Base-by-base conservation (phyloP, 1,140 invertebrate species). In the Trichogramma pretiosum region DNA sequence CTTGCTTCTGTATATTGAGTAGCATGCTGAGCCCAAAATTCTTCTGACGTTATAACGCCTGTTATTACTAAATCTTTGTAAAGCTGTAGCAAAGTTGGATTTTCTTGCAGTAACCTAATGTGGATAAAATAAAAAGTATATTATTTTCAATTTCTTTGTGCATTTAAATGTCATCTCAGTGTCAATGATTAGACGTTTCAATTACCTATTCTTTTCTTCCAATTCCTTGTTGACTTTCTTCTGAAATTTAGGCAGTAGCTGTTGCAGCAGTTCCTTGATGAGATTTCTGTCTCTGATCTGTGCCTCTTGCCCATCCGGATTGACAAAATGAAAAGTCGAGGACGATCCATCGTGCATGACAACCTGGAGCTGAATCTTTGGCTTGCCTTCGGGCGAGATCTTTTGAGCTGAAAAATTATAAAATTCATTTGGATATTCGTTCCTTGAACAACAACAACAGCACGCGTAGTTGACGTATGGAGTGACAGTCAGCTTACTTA, bases 351-450 rank as follows among this genome's bases (percentile, higher is more conserved):
- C 90, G 62, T 97, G 87, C 51, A 99, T 73, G 26, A 98, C 90
- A 10, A 98, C 81, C 78, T 99, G 97, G n/a, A 99, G 75, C 70
- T 99, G 97, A 43, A 99, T 89, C 76, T 99, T 98, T 18, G 92
- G 83, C 74, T 99, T 99, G 9, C 91, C 92, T 62, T 93, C 94
- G 0, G 96, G 93, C 38, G 94, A 98, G 58, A 99, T 98, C 74
- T 98, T 97, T 78, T 99, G 96, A 48, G 86, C 93, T 96, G 17
- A 68, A 48, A 78, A 74, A 55, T 41, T 32, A 5, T n/a, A n/a
- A 28, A 41, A 22, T 14, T n/a, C 17, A 46, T 1, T 0, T 18
- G 0, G 11, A 14, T 9, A 11, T 34, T 5, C 5, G n/a, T n/a
- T n/a, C n/a, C 7, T 9, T 34, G 9, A 34, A 34, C n/a, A 34